phyloP scores from a whole-genome alignment of 1,140 invertebrate genomes.

The Scylla paramamosain region DNA sequence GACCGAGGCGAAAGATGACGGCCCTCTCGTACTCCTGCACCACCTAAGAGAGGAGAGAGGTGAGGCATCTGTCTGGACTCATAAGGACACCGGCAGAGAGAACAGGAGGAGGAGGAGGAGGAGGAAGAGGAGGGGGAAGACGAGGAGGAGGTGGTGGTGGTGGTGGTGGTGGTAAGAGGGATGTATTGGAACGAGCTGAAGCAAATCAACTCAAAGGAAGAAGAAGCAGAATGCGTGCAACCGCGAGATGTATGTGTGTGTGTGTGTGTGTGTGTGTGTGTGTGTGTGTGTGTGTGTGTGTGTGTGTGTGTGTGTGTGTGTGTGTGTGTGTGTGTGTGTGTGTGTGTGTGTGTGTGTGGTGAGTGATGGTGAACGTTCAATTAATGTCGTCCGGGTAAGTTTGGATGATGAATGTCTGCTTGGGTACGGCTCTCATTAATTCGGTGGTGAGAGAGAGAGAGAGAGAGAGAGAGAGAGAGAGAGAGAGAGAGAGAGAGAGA shows the following conservation, averaged over 20 bases:
- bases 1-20: conserved; percentile 82
- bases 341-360: not conserved
- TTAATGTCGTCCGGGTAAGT: not conserved
- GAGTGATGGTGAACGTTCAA: not conserved
- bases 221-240: not conserved
- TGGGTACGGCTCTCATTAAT: not conserved
- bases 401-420: not conserved
- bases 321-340: no score
- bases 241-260: conserved; percentile 17
- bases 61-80: not conserved
- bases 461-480: conserved; percentile 14
- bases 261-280: conserved; percentile 49
- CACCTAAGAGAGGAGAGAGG: conserved; percentile 78
- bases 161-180: not conserved
- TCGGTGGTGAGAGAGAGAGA: not conserved
- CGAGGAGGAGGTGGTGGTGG: not conserved
- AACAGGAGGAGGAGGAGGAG: no score
- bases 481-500: conserved; percentile 28
- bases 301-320: not conserved
- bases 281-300: not conserved
- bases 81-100: not conserved
- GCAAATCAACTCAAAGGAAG: not conserved
- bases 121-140: not conserved
- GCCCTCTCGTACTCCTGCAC: conserved; percentile 82
- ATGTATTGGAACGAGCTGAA: conserved; percentile 22